Conservation (phyloP, 2,888 invertebrate species). For the Gasteruption jaculator region DNA sequence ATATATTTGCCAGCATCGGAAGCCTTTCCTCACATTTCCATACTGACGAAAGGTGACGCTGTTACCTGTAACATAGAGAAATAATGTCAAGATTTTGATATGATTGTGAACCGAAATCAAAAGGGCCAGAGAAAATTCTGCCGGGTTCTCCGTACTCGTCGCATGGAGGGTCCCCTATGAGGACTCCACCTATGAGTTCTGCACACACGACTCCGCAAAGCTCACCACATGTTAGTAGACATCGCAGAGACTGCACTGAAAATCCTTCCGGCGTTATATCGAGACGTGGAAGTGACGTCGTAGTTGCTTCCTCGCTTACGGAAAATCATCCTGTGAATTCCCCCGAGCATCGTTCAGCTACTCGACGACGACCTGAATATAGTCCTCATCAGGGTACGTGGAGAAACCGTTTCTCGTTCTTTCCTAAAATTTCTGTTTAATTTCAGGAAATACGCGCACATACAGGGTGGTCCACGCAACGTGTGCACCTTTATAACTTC, state of each 20-base stretch:
- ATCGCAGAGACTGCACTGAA: slow-evolving; percentile 39
- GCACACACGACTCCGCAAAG: slow-evolving; percentile 40
- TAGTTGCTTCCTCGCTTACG: slow-evolving; percentile 30
- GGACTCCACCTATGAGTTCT: slow-evolving; percentile 39
- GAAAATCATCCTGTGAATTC: slow-evolving; percentile 34
- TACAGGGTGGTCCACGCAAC: too few species aligned
- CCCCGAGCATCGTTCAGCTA: slow-evolving; percentile 35
- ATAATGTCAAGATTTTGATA: too few species aligned
- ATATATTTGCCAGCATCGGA: too few species aligned
- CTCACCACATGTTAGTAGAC: slow-evolving; percentile 36
- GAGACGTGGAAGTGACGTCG: slow-evolving; percentile 36
- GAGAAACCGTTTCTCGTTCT: too few species aligned
- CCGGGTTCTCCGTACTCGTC: slow-evolving; percentile 37
- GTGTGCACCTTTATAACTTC: too few species aligned
- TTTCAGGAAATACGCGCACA: too few species aligned
- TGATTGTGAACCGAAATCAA: too few species aligned
- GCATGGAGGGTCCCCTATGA: slow-evolving; percentile 39
- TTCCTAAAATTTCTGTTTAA: too few species aligned
- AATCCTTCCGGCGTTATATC: slow-evolving; percentile 30
- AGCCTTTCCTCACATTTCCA: too few species aligned
- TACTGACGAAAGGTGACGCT: too few species aligned
- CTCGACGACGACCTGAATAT: slow-evolving; percentile 39
- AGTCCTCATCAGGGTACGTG: slow-evolving; percentile 44
- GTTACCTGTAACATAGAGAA: too few species aligned
- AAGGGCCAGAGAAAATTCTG: slow-evolving; percentile 40